Conservation (phyloP, 1,140 invertebrate species). For the Hydropsyche tenuis region DNA sequence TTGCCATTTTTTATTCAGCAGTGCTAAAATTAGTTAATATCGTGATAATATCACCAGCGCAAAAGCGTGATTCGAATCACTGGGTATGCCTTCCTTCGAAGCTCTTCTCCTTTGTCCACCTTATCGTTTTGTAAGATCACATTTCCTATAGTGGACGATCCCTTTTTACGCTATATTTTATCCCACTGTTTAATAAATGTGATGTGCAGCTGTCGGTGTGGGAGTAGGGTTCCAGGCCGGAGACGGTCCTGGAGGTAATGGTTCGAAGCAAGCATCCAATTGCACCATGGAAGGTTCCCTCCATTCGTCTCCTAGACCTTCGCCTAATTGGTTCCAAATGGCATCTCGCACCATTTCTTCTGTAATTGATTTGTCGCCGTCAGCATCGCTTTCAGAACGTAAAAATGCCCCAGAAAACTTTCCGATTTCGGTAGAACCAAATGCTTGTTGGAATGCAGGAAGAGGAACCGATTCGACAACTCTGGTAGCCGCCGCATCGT, state of each 20-base stretch:
- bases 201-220: conserved; percentile 22
- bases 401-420: conserved; percentile 69
- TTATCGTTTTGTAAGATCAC: too few relatives aligned
- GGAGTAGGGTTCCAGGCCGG: conserved; percentile 3
- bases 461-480: conserved; percentile 52
- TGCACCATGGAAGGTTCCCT: conserved; percentile 11
- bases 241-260: conserved; percentile 1
- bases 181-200: conserved; percentile 31
- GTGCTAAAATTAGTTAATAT: too few relatives aligned
- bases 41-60: too few relatives aligned
- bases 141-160: too few relatives aligned
- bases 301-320: conserved; percentile 39
- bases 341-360: conserved; percentile 48
- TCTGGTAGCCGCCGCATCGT: conserved; percentile 2
- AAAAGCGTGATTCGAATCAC: too few relatives aligned
- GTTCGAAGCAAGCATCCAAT: conserved; percentile 30
- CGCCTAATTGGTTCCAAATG: conserved; percentile 33
- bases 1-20: too few relatives aligned
- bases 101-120: too few relatives aligned
- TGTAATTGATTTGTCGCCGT: conserved; percentile 1
- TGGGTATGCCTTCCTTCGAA: too few relatives aligned
- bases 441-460: conserved; percentile 78
- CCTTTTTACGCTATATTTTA: too few relatives aligned
- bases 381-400: background rate
- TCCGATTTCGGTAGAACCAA: conserved; percentile 79